Percentiles rank a stretch among this genome's conserved stretches.
Conservation (phyloP, 2,113 vertebrate genomes). For the Oxygymnocypris stewartii region DNA sequence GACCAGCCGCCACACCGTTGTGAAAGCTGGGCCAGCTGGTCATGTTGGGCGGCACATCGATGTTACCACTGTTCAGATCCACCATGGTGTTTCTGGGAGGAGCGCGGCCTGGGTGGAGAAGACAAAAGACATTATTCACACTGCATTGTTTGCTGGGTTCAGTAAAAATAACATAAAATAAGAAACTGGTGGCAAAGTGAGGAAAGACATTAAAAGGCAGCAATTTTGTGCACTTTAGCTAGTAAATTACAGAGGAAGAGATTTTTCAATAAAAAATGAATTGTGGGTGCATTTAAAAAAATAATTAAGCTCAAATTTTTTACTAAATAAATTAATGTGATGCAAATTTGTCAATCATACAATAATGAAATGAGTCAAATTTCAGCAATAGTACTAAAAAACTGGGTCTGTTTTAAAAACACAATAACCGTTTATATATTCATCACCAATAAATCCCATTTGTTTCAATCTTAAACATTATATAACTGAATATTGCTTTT, state of each 20-base stretch:
- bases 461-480: no score
- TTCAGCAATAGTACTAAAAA: neutral
- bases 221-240: neutral
- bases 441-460: no score
- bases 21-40: conserved; percentile 98
- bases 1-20: conserved; percentile 92
- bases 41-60: conserved; percentile 97
- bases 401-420: neutral
- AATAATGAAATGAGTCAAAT: neutral
- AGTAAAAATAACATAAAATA: neutral
- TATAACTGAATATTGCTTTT: no score
- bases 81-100: conserved; percentile 92
- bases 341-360: neutral
- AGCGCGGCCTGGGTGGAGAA: conserved; percentile 81
- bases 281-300: no score
- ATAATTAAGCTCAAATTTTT: neutral
- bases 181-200: neutral
- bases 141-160: neutral
- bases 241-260: conserved; percentile 28
- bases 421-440: neutral
- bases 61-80: conserved; percentile 95
- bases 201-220: neutral
- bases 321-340: neutral
- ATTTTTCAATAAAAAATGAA: conserved; percentile 19
- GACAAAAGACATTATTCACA: neutral